These are phyloP conservation scores for Heteractis magnifica DNA, from an alignment of 92 coral and sea anemone genomes.

Conservation along the genomic window DNA sequence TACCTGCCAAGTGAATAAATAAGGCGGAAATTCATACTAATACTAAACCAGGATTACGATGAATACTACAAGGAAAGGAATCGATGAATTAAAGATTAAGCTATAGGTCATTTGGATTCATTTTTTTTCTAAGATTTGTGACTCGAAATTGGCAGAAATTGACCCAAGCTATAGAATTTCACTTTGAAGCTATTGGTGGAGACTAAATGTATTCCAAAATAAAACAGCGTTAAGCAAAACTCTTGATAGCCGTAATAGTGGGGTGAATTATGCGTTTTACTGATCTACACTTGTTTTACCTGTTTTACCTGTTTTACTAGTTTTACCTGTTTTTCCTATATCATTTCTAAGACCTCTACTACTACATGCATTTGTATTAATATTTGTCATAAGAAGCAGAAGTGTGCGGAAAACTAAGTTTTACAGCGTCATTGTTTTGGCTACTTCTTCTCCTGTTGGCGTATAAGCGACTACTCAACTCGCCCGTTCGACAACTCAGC, in stretches of 20 bases:
- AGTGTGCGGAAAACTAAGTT: not conserved
- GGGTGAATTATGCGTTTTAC: not conserved
- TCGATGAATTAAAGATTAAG: not conserved
- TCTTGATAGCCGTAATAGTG: not conserved
- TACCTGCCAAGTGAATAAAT: not conserved
- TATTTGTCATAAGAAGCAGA: not conserved
- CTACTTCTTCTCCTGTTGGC: not conserved
- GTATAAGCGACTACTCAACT: not conserved
- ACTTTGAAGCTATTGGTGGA: no score
- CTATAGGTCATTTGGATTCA: not conserved
- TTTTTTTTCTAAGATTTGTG: not conserved
- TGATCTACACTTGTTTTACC: no score
- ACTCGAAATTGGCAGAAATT: no score
- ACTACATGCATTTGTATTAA: not conserved
- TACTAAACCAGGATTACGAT: not conserved
- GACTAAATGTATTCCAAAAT: no score
- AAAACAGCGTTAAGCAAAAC: no score
- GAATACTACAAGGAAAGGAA: not conserved
- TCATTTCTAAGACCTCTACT: not conserved
- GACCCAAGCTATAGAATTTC: no score
- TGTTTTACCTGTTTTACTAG: not conserved
- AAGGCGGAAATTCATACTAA: slow-evolving; percentile 1
- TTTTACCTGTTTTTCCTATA: not conserved
- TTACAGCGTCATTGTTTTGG: not conserved
- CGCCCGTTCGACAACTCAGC: not conserved